phyloP scores from a whole-genome alignment of 2,113 vertebrate genomes.

The rabbit (Oryctolagus cuniculus) region DNA sequence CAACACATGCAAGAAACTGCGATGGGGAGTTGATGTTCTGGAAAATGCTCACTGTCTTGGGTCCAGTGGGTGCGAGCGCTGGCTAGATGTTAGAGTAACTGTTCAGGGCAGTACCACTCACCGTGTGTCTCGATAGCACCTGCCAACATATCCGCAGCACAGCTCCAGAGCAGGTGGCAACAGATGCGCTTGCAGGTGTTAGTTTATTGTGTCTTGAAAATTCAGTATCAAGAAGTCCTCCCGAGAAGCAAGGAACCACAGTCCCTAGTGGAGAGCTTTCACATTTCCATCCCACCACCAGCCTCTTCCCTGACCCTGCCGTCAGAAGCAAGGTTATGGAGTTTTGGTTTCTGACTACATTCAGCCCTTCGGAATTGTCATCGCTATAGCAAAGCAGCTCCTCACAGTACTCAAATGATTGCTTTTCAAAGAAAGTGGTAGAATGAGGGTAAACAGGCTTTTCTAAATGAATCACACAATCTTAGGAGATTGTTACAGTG shows the following conservation, averaged over 20 bases:
- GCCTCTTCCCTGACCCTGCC: neutral
- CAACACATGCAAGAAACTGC: neutral
- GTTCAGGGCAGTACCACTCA: neutral
- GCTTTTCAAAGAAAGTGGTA: constrained; percentile 18
- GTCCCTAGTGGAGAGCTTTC: neutral
- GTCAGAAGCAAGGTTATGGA: neutral
- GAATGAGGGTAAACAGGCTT: neutral
- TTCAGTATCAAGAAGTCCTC: neutral
- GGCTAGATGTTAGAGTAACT: neutral
- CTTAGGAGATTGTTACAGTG: neutral
- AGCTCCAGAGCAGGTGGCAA: neutral
- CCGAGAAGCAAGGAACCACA: neutral
- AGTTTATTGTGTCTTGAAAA: constrained; percentile 31
- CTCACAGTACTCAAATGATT: neutral
- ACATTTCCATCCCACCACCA: neutral
- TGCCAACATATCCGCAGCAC: neutral
- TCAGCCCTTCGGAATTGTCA: neutral
- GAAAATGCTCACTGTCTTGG: neutral
- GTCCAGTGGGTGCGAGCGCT: neutral
- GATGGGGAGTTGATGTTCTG: neutral
- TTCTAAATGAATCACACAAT: neutral
- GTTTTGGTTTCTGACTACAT: constrained; percentile 10
- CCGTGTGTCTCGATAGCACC: neutral
- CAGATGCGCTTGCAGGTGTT: neutral
- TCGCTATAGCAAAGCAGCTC: neutral